These are phyloP conservation scores for Anastrepha ludens DNA, from an alignment of 1,140 invertebrate species.

Conservation along the genomic window DNA sequence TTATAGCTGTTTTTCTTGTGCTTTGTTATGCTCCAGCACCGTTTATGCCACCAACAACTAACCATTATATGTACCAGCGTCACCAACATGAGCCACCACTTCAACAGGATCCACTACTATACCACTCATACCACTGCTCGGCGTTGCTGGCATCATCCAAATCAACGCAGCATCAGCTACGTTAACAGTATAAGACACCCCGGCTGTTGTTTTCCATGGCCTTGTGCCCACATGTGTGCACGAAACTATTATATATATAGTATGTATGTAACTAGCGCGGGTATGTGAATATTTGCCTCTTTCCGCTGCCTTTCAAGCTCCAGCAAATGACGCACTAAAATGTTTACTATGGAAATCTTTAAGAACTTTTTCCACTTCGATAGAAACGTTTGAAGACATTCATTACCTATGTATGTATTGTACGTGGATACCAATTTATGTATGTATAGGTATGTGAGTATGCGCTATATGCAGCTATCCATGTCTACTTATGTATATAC, in stretches of 20 bases:
- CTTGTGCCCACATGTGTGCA: conserved; percentile 1
- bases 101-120: not conserved
- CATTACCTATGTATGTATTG: not conserved
- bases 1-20: not conserved
- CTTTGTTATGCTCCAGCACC: not conserved
- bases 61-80: not conserved
- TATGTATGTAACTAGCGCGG: not conserved
- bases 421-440: not conserved
- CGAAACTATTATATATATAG: not conserved
- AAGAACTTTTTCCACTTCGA: conserved; percentile 38
- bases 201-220: conserved; percentile 27
- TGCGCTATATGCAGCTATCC: too few relatives aligned
- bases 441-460: too few relatives aligned
- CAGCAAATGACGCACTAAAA: not conserved
- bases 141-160: not conserved
- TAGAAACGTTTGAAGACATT: conserved; percentile 16
- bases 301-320: not conserved
- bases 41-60: conserved; percentile 11
- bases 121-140: not conserved
- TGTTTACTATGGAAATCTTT: conserved; percentile 7
- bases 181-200: not conserved
- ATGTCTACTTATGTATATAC: too few relatives aligned
- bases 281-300: not conserved
- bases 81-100: not conserved
- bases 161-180: not conserved